These are phyloP conservation scores for Microtus ochrogaster DNA, from an alignment of 2,113 vertebrate species.

Conservation along the genomic window DNA sequence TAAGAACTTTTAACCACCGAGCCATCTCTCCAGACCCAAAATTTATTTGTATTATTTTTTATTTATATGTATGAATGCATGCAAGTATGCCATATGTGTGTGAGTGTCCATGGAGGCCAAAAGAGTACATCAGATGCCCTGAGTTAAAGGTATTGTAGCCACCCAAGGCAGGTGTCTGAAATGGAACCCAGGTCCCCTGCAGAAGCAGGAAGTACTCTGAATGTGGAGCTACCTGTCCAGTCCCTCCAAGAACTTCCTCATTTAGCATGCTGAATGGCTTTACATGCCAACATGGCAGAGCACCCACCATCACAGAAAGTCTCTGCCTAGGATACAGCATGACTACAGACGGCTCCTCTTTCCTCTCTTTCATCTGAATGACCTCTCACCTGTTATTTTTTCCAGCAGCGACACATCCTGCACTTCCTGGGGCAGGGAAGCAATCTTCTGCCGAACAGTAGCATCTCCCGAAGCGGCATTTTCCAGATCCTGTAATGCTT, in stretches of 20 bases:
- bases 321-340: background rate
- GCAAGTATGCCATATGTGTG: background rate
- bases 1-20: background rate
- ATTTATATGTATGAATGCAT: background rate
- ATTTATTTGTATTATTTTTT: background rate
- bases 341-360: background rate
- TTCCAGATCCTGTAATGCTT: conserved; percentile 97
- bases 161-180: background rate
- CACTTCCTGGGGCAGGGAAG: conserved; percentile 98
- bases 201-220: background rate
- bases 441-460: conserved; percentile 97
- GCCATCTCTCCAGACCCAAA: background rate
- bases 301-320: background rate
- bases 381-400: conserved; percentile 94
- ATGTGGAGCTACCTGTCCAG: background rate
- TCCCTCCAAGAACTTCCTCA: background rate
- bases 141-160: background rate
- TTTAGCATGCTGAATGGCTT: background rate
- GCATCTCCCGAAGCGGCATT: conserved; percentile 98
- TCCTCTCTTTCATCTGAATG: background rate
- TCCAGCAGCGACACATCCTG: conserved; percentile 97
- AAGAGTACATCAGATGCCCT: background rate
- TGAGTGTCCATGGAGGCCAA: background rate
- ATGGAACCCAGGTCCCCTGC: background rate
- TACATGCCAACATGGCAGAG: conserved; percentile 2